A percentile compares a stretch with the other conserved stretches of the same genome.
phyloP scores from a whole-genome alignment of 2,888 invertebrate genomes.

The Magallana nippona region DNA sequence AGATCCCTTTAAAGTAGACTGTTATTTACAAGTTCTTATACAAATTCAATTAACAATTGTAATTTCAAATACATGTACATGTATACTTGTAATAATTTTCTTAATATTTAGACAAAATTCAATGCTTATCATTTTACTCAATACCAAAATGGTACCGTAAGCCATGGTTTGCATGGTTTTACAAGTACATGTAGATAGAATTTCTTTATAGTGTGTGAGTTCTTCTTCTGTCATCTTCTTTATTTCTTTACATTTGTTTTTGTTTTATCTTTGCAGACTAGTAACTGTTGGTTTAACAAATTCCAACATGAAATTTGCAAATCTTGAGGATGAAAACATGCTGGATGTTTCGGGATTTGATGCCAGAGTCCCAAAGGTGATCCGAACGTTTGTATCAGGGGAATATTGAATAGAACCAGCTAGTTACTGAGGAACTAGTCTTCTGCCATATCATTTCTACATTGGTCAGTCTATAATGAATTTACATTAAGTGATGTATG shows the following conservation, averaged over 20 bases:
- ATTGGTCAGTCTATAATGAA: not conserved
- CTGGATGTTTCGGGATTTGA: conserved; percentile 80
- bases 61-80: too few relatives aligned
- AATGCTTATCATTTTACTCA: too few relatives aligned
- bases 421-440: not conserved
- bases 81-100: too few relatives aligned
- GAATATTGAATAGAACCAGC: conserved; percentile 45
- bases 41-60: too few relatives aligned
- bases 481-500: too few relatives aligned
- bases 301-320: conserved; percentile 77
- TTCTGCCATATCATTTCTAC: not conserved
- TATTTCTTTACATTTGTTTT: not conserved
- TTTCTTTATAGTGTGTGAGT: not conserved
- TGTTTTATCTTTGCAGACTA: conserved; percentile 61
- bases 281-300: conserved; percentile 74
- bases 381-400: conserved; percentile 74
- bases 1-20: too few relatives aligned
- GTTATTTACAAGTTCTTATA: too few relatives aligned
- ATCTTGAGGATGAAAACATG: conserved; percentile 78
- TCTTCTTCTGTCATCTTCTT: not conserved
- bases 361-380: conserved; percentile 77
- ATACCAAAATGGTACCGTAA: too few relatives aligned
- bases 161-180: too few relatives aligned
- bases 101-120: too few relatives aligned
- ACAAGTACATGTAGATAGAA: too few relatives aligned